Conservation (phyloP, 2,888 invertebrate genomes). For the Linnaemya tessellans region DNA sequence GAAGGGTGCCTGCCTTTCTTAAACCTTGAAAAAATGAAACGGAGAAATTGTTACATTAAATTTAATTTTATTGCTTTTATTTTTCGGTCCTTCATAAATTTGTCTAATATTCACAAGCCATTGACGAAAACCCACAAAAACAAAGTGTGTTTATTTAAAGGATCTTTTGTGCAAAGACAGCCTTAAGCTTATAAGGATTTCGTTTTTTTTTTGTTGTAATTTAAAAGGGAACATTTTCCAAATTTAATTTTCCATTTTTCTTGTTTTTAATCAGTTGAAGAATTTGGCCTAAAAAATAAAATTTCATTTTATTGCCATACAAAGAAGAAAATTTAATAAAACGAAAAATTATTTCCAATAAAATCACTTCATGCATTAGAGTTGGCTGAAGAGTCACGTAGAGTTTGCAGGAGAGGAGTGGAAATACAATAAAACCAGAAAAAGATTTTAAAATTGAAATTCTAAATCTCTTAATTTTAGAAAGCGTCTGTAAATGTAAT, state of each 20-base stretch:
- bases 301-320: constrained; percentile 57
- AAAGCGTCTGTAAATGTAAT: not conserved
- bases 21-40: constrained; percentile 32
- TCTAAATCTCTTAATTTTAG: not conserved
- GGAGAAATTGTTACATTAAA: constrained; percentile 54
- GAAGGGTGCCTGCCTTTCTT: constrained; percentile 51
- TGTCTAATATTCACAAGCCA: constrained; percentile 60
- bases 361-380: constrained; percentile 20
- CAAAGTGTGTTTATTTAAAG: constrained; percentile 57
- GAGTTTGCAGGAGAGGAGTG: constrained; percentile 19
- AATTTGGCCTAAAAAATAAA: constrained; percentile 51
- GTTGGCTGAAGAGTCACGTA: constrained; percentile 37
- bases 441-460: not conserved
- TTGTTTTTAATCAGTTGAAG: constrained; percentile 38
- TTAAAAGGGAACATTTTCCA: constrained; percentile 22
- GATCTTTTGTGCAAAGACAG: constrained; percentile 45
- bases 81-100: constrained; percentile 33
- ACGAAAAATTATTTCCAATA: constrained; percentile 15
- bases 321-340: constrained; percentile 52
- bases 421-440: not conserved
- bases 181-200: constrained; percentile 50
- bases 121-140: constrained; percentile 68
- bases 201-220: not conserved
- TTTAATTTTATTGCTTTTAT: constrained; percentile 50
- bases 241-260: constrained; percentile 42